Evolutionary conservation across 2,797 vertebrate genomes (phyloP).

Genomic region (Urosaurus nigricauda): DNA sequence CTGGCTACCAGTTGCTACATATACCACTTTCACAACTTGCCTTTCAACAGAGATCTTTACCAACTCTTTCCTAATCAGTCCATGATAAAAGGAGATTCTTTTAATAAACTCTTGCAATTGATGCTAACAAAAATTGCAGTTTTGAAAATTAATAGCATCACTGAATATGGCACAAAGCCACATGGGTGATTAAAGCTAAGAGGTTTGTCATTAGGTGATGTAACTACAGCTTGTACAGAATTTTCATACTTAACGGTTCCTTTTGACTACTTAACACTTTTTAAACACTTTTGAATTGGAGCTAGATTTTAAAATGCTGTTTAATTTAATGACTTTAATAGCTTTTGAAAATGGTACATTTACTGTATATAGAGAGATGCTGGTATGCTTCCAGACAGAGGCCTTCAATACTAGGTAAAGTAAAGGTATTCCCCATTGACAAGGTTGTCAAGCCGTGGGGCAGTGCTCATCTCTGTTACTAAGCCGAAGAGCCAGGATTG

Average conservation of each 20-base stretch:
- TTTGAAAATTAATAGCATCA: conserved; percentile 18
- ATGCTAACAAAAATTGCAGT: conserved; percentile 29
- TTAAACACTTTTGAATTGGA: background rate
- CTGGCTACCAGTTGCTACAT: background rate
- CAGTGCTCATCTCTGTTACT: too few relatives aligned
- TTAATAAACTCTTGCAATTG: background rate
- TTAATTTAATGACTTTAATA: background rate
- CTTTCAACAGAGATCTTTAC: background rate
- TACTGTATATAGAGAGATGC: fast-evolving
- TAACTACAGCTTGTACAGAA: conserved; percentile 31
- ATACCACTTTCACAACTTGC: background rate
- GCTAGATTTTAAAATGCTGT: background rate
- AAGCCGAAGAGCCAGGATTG: too few relatives aligned
- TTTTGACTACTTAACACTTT: background rate
- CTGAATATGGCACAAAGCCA: conserved; percentile 35
- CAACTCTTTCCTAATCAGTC: background rate
- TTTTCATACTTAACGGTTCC: conserved; percentile 13
- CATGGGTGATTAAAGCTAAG: conserved; percentile 38
- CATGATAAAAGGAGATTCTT: background rate
- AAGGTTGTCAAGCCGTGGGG: too few relatives aligned
- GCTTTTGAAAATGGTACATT: background rate
- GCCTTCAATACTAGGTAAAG: background rate
- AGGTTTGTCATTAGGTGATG: conserved; percentile 36
- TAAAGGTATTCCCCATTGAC: too few relatives aligned
- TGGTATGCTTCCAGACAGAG: background rate